A percentile compares a stretch with the other conserved stretches of the same genome.
Conservation (phyloP, 2,113 vertebrate species). For the Mesocricetus auratus region DNA sequence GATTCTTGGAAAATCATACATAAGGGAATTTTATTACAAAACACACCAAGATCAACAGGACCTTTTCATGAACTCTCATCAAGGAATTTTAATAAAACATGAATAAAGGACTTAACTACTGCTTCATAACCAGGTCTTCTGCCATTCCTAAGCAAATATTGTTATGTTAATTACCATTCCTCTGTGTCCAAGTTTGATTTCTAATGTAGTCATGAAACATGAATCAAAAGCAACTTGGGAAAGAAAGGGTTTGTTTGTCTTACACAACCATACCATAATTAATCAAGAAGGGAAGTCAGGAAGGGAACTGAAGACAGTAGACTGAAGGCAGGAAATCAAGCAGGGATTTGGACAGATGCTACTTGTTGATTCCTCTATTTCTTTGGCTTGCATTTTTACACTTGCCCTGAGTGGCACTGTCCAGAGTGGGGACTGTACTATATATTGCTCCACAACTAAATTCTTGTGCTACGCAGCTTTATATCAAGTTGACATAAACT, state of each 20-base stretch:
- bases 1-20: neutral
- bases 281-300: neutral
- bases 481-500: too few species aligned
- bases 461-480: too few species aligned
- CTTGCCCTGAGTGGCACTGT: fast-evolving
- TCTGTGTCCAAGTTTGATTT: neutral
- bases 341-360: too few species aligned
- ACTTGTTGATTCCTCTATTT: neutral
- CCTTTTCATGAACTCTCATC: neutral
- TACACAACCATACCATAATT: neutral
- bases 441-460: too few species aligned
- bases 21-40: neutral
- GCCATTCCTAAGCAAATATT: neutral
- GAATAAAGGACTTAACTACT: neutral
- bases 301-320: too few species aligned
- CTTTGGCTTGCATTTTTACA: neutral
- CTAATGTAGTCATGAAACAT: neutral
- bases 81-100: neutral
- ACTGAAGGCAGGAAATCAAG: neutral
- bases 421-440: too few species aligned
- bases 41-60: neutral
- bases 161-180: neutral
- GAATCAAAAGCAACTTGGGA: neutral
- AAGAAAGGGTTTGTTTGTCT: neutral
- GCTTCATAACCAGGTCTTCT: neutral